Evolutionary conservation across 2,888 invertebrate species (phyloP).

Genomic region (Pristionchus entomophagus): DNA sequence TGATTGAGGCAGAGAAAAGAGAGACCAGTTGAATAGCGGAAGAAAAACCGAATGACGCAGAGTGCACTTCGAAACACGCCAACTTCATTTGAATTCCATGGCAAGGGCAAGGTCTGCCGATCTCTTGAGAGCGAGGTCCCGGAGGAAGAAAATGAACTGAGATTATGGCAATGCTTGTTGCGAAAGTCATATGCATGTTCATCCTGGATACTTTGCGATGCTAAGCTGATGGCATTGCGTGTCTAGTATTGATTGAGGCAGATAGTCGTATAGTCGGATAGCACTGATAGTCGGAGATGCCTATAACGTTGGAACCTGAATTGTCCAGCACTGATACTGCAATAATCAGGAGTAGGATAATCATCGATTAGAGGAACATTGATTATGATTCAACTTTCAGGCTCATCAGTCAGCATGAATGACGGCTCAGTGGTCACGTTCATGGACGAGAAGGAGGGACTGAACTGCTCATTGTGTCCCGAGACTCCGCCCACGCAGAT

Average conservation of each 20-base stretch:
- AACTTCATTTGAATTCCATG: slow-evolving; percentile 25
- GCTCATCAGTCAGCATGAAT: slow-evolving; percentile 61
- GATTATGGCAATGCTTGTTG: background rate
- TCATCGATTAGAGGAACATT: no score
- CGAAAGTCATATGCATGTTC: no score
- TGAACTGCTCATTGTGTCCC: slow-evolving; percentile 66
- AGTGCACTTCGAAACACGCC: slow-evolving; percentile 19
- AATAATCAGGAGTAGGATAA: no score
- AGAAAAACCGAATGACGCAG: background rate
- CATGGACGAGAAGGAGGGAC: slow-evolving; percentile 67
- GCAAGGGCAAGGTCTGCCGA: background rate
- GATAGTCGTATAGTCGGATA: no score
- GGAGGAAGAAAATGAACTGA: background rate
- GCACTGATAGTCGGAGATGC: no score
- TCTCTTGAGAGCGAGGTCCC: slow-evolving; percentile 7
- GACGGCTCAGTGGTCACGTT: slow-evolving; percentile 65
- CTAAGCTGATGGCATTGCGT: no score
- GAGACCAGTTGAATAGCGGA: slow-evolving; percentile 27
- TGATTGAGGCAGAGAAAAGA: background rate
- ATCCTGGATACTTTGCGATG: no score
- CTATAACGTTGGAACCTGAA: no score
- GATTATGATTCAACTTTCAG: slow-evolving; percentile 54
- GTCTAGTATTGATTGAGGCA: no score
- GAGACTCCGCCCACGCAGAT: slow-evolving; percentile 51
- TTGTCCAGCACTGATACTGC: no score